These are phyloP conservation scores for Drosophila sp. DNA, from an alignment of 1,140 invertebrate species.

Conservation along the genomic window DNA sequence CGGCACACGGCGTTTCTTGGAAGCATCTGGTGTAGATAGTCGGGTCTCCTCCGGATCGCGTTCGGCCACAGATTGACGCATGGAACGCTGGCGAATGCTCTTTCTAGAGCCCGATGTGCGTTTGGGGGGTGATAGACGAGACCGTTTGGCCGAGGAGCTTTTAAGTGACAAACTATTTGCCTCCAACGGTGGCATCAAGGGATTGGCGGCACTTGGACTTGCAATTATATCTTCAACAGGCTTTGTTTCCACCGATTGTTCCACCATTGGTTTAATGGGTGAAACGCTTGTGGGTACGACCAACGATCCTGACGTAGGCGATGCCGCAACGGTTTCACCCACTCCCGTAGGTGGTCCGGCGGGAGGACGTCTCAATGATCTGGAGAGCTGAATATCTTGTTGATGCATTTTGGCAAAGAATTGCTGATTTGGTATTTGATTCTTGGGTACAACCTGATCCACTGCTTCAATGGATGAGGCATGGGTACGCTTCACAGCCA, in stretches of 20 bases:
- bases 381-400: constrained; percentile 73
- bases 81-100: constrained; percentile 74
- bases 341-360: not conserved
- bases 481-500: constrained; percentile 90
- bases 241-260: constrained; percentile 17
- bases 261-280: constrained; percentile 36
- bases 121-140: constrained; percentile 54
- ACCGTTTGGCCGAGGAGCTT: constrained; percentile 36
- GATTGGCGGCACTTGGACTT: not conserved
- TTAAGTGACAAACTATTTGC: not conserved
- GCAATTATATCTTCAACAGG: not conserved
- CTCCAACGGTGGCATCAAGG: not conserved
- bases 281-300: constrained; percentile 29
- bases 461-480: constrained; percentile 84
- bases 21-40: constrained; percentile 42
- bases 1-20: constrained; percentile 56
- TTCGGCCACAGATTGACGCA: constrained; percentile 35
- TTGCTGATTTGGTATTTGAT: constrained; percentile 82
- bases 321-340: constrained; percentile 2
- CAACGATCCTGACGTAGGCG: constrained; percentile 31
- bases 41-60: constrained; percentile 54
- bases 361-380: constrained; percentile 51
- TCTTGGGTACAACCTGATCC: constrained; percentile 84
- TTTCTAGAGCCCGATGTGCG: constrained; percentile 65
- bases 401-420: constrained; percentile 81